Percentiles rank a stretch among this genome's conserved stretches.
These are phyloP conservation scores for Anguilla japonica DNA, from an alignment of 2,113 vertebrate species.

Conservation along the genomic window DNA sequence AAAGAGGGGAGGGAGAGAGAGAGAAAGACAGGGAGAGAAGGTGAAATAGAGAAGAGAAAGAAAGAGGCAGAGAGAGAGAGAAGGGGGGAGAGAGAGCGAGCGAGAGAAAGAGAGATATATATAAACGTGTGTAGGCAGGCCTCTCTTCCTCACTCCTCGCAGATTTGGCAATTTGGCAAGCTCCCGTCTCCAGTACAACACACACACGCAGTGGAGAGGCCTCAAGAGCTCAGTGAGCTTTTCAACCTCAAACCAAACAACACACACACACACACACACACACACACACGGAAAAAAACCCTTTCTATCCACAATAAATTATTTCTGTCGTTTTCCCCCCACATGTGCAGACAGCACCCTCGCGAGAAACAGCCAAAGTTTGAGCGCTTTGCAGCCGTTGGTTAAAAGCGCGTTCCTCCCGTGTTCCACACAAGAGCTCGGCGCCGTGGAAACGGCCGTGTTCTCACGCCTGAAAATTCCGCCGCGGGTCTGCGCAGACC, in stretches of 20 bases:
- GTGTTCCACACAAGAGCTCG: background rate
- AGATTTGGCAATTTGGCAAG: background rate
- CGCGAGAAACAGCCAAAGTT: background rate
- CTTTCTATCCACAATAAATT: background rate
- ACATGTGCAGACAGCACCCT: background rate
- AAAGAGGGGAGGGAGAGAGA: background rate
- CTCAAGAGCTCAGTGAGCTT: background rate
- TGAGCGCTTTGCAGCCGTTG: background rate
- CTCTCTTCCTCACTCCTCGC: background rate
- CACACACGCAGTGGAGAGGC: background rate
- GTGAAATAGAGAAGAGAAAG: background rate
- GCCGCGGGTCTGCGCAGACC: background rate
- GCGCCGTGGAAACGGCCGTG: background rate
- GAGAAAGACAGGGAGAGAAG: background rate
- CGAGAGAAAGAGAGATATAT: background rate
- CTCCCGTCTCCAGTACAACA: background rate
- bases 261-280: background rate
- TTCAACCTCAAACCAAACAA: background rate
- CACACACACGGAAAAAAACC: background rate
- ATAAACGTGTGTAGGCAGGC: background rate
- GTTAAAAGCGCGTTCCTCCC: background rate
- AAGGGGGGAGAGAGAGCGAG: no score
- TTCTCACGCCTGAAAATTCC: background rate
- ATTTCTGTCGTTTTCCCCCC: background rate
- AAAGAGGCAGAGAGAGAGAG: no score